Percentiles rank a stretch among this genome's conserved stretches.
Evolutionary conservation across 1,140 invertebrate genomes (phyloP).

Genomic region (Drosophila pseudoananassae): DNA sequence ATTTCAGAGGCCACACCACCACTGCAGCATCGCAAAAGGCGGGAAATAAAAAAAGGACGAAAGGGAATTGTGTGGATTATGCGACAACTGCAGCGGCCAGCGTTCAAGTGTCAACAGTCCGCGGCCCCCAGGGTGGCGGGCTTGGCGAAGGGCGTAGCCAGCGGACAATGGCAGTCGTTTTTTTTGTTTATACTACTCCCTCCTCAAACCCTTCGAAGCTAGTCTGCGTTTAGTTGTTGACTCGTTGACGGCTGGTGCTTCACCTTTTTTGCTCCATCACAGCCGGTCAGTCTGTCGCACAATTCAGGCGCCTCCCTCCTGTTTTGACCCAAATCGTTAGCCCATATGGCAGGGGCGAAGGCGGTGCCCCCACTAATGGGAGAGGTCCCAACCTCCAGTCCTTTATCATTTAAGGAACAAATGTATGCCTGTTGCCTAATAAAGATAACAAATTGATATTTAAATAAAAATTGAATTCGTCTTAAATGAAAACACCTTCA

Average conservation of each 20-base stretch:
- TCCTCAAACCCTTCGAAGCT: constrained; percentile 5
- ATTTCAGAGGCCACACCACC: constrained; percentile 64
- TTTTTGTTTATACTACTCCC: neutral
- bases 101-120: constrained; percentile 62
- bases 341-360: constrained; percentile 21
- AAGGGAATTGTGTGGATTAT: constrained; percentile 71
- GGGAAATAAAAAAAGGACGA: constrained; percentile 19
- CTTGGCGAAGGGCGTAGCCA: neutral
- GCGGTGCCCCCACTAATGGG: neutral
- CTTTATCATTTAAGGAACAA: constrained; percentile 33
- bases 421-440: constrained; percentile 10
- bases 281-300: constrained; percentile 8
- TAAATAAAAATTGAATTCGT: too few relatives aligned
- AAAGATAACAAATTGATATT: neutral
- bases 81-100: constrained; percentile 74
- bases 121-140: constrained; percentile 19
- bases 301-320: neutral
- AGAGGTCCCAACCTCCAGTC: neutral
- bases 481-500: neutral
- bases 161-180: constrained; percentile 42
- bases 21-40: constrained; percentile 40
- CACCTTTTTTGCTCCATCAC: constrained; percentile 22
- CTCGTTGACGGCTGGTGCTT: constrained; percentile 48
- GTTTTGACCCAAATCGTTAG: constrained; percentile 23
- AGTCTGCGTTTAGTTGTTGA: constrained; percentile 75